Evolutionary conservation across 2,888 invertebrate genomes (phyloP), one percentile per base, ranked within the genome.

Genomic region (Drosophila kanekoi): DNA sequence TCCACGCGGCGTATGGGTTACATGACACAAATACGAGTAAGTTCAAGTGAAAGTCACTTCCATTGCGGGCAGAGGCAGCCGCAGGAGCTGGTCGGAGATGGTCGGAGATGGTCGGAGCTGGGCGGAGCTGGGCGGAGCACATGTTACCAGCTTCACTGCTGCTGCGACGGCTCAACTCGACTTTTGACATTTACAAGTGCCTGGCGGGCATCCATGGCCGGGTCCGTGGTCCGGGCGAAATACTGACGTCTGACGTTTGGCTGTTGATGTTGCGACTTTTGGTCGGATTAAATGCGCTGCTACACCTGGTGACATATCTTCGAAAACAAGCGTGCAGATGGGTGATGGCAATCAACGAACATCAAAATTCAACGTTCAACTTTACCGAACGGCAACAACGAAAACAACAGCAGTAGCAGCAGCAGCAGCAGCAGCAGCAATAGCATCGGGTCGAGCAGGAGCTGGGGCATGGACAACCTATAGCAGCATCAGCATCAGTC

Each of bases 261-360:
- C 72, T 89, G 67, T 64, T 89, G 88, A 83, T 86, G 81, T 83
- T 89, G 60, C 78, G 88, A 89, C 87, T 86, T 86, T 86, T 70
- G 85, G 85, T 85, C 80, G 85, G 85, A 89, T 89, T 89, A 89
- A 89, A 87, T 89, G 78, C 76, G 76, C 78, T 82, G 80, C 69
- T 78, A 80, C 86, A 86, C 89, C 86, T 89, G 88, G 76, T 89
- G 89, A 89, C 86, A 86, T 79, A 84, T 87, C 89, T 79, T 79
- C 57, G 69, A 77, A 63, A 65, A 75, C 66, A 75, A 71, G 67
- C 70, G 71, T 74, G 76, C 67, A 66, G 69, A 76, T 79, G 77
- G 87, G 84, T 74, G 82, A 73, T 87, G 79, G 87, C 83, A 84
- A 84, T 84, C 83, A 88, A 87, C 89, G 84, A 88, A 78, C 84